phyloP scores from a whole-genome alignment of 2,888 invertebrate genomes.

The Caenorhabditis sinica region DNA sequence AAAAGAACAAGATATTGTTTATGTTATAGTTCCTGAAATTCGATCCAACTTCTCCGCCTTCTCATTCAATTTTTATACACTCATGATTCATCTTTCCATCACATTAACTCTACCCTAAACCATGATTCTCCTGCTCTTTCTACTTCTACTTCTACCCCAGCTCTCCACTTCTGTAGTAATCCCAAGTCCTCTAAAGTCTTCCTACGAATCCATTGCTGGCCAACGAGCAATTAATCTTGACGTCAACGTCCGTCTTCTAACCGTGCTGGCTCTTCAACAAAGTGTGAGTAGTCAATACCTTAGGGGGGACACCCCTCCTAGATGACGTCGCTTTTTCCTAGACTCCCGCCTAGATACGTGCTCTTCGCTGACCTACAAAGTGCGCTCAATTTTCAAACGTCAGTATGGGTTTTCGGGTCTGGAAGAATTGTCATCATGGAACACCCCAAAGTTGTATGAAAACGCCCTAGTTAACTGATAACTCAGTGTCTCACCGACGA shows the following conservation, averaged over 20 bases:
- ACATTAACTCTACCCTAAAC: slow-evolving; percentile 11
- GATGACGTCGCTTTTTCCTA: slow-evolving; percentile 14
- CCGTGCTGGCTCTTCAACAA: slow-evolving; percentile 74
- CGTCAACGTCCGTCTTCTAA: slow-evolving; percentile 72
- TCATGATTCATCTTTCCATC: neutral
- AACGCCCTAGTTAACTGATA: slow-evolving; percentile 27
- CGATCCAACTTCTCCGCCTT: neutral
- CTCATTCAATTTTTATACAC: slow-evolving; percentile 4
- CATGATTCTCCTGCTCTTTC: slow-evolving; percentile 16
- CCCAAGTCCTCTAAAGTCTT: slow-evolving; percentile 69
- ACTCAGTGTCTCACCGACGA: slow-evolving; percentile 33
- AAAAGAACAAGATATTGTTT: slow-evolving; percentile 34
- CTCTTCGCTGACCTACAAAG: slow-evolving; percentile 53
- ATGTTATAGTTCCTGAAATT: neutral
- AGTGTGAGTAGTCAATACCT: slow-evolving; percentile 66
- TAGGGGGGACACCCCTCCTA: neutral
- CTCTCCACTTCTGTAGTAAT: slow-evolving; percentile 54
- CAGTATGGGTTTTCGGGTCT: slow-evolving; percentile 18
- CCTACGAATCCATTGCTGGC: slow-evolving; percentile 70
- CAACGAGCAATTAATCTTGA: slow-evolving; percentile 77
- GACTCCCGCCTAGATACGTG: slow-evolving; percentile 25
- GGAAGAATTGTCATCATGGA: slow-evolving; percentile 57
- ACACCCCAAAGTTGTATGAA: slow-evolving; percentile 40
- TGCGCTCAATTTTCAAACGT: slow-evolving; percentile 29
- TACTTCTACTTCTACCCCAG: neutral